A percentile compares a stretch with the other conserved stretches of the same genome.
Evolutionary conservation across 2,797 vertebrate genomes (phyloP).

Genomic region (Pteronotus mesoamericanus): DNA sequence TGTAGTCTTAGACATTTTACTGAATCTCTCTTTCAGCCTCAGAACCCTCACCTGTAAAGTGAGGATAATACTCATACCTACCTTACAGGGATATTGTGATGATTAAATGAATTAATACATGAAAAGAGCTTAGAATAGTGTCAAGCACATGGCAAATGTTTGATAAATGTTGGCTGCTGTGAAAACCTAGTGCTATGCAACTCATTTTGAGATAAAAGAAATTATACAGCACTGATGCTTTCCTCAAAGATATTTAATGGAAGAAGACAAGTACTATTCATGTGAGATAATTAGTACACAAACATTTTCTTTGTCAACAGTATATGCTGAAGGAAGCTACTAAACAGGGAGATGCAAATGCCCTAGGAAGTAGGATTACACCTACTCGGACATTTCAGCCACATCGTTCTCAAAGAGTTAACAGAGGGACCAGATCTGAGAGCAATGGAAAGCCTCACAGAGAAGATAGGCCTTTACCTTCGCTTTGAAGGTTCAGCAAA

Average conservation of each 20-base stretch:
- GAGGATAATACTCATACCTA: neutral
- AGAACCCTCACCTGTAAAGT: neutral
- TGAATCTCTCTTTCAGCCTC: neutral
- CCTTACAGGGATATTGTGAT: neutral
- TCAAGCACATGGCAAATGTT: neutral
- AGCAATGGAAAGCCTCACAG: neutral
- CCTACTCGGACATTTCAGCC: neutral
- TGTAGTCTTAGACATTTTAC: neutral
- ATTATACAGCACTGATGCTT: neutral
- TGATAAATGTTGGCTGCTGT: neutral
- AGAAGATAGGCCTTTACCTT: neutral
- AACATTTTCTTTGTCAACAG: slow-evolving; percentile 24
- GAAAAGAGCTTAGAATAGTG: neutral
- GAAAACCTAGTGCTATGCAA: slow-evolving; percentile 9
- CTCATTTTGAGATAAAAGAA: slow-evolving; percentile 30
- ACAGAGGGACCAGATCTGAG: neutral
- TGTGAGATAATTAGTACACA: slow-evolving; percentile 41
- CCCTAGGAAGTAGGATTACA: neutral
- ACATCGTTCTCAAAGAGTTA: neutral
- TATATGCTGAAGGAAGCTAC: neutral
- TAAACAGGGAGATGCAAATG: neutral
- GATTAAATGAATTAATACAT: neutral
- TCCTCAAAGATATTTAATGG: slow-evolving; percentile 52
- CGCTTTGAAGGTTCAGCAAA: neutral
- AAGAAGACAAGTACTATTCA: slow-evolving; percentile 49